These are phyloP conservation scores for Baronia brevicornis DNA, from an alignment of 2,888 invertebrate species.

Conservation along the genomic window DNA sequence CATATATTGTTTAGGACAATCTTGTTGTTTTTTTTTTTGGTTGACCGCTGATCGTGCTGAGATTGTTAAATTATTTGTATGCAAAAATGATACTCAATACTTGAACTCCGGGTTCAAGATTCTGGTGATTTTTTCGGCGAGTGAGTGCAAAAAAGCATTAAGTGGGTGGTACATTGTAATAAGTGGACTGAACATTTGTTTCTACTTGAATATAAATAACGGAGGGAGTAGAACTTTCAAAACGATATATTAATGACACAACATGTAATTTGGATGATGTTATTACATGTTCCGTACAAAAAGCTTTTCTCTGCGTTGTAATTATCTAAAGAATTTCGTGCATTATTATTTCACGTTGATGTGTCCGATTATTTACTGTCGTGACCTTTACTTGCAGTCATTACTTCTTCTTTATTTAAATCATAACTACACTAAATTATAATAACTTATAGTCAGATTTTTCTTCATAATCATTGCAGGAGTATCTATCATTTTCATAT, in stretches of 20 bases:
- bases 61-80: constrained; percentile 1
- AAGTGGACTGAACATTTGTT: no score
- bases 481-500: constrained; percentile 38
- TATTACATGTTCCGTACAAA: constrained; percentile 49
- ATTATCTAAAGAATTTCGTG: constrained; percentile 33
- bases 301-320: constrained; percentile 55
- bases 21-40: constrained; percentile 18
- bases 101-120: not conserved
- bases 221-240: constrained; percentile 59
- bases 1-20: constrained; percentile 19
- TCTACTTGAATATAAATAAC: no score
- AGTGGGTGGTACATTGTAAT: no score
- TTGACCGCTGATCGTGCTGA: constrained; percentile 8
- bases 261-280: constrained; percentile 56
- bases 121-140: no score
- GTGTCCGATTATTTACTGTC: constrained; percentile 36
- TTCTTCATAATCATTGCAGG: no score
- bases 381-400: constrained; percentile 48
- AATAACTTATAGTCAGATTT: no score
- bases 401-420: constrained; percentile 31
- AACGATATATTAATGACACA: constrained; percentile 59
- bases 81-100: not conserved
- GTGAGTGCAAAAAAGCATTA: constrained; percentile 6
- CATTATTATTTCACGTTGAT: constrained; percentile 15
- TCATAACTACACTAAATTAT: constrained; percentile 34